phyloP scores from a whole-genome alignment of 2,113 vertebrate species.

The Menidia beryllina region DNA sequence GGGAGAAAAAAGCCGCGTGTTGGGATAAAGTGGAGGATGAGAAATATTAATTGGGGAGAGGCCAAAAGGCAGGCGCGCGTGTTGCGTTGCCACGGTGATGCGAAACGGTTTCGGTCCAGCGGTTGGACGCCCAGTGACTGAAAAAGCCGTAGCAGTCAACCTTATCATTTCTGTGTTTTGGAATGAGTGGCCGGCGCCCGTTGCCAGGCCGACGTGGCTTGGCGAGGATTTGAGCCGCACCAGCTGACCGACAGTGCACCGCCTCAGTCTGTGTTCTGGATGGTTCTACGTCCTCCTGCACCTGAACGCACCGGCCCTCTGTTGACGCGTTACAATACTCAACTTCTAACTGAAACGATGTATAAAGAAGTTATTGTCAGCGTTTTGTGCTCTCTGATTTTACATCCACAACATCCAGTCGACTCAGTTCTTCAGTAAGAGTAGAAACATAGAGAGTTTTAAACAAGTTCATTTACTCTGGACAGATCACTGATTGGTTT shows the following conservation, averaged over 20 bases:
- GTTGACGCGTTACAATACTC: conserved; percentile 2
- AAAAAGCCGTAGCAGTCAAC: conserved; percentile 39
- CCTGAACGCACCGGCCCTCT: conserved; percentile 21
- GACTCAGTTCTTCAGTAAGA: not conserved
- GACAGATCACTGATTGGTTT: conserved; percentile 38
- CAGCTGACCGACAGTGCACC: conserved; percentile 40
- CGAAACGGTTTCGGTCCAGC: conserved; percentile 5
- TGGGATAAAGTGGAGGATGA: conserved; percentile 16
- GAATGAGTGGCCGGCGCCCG: conserved; percentile 27
- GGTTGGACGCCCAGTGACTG: conserved; percentile 20
- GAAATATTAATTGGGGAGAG: conserved; percentile 4
- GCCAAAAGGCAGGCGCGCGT: not conserved
- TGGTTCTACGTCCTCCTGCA: conserved; percentile 13
- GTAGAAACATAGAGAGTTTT: conserved; percentile 6
- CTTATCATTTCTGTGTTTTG: conserved; percentile 55
- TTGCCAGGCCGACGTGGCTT: conserved; percentile 39
- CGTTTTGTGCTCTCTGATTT: conserved; percentile 7
- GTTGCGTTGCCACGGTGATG: conserved; percentile 36
- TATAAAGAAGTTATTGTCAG: not conserved
- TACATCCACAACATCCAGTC: not conserved
- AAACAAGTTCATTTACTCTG: conserved; percentile 27
- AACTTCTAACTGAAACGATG: not conserved
- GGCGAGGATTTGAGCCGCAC: conserved; percentile 25
- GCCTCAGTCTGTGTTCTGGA: conserved; percentile 27
- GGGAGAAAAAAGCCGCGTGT: conserved; percentile 16